phyloP scores from a whole-genome alignment of 2,113 vertebrate species.

The Columba janthina region DNA sequence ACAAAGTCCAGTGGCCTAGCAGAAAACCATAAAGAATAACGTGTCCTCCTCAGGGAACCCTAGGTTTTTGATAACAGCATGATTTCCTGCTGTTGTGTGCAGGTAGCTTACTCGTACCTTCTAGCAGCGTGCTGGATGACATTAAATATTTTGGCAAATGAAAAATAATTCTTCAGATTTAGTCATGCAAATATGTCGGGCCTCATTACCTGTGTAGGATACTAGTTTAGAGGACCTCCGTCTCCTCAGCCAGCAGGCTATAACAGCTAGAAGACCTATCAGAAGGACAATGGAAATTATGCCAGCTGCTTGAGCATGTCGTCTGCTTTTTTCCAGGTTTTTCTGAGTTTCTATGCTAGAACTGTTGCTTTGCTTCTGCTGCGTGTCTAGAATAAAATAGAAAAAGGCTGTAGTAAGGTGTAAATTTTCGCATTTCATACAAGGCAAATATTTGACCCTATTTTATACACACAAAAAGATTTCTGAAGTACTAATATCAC shows the following conservation, averaged over 20 bases:
- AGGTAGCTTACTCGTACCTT: neutral
- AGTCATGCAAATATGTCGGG: neutral
- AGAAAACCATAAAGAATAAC: neutral
- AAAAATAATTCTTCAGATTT: neutral
- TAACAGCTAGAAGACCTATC: neutral
- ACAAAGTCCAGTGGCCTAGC: neutral
- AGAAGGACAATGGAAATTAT: neutral
- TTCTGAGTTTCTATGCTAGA: neutral
- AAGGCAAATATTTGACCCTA: neutral
- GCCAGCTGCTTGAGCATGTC: slow-evolving; percentile 29
- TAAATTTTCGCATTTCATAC: neutral
- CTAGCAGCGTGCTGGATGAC: rapidly evolving
- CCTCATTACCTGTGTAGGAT: slow-evolving; percentile 47
- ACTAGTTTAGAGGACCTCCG: neutral
- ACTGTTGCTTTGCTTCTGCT: neutral
- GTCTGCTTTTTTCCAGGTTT: neutral
- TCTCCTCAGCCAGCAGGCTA: slow-evolving; percentile 11
- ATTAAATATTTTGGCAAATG: neutral
- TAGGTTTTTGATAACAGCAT: neutral
- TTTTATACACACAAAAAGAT: neutral
- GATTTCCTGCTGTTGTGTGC: neutral
- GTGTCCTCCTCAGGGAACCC: neutral
- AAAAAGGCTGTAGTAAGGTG: neutral
- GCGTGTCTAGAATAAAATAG: neutral
- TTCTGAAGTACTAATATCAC: neutral